A percentile compares a stretch with the other conserved stretches of the same genome.
phyloP scores from a whole-genome alignment of 1,140 invertebrate species.

The Calephelis nemesis region DNA sequence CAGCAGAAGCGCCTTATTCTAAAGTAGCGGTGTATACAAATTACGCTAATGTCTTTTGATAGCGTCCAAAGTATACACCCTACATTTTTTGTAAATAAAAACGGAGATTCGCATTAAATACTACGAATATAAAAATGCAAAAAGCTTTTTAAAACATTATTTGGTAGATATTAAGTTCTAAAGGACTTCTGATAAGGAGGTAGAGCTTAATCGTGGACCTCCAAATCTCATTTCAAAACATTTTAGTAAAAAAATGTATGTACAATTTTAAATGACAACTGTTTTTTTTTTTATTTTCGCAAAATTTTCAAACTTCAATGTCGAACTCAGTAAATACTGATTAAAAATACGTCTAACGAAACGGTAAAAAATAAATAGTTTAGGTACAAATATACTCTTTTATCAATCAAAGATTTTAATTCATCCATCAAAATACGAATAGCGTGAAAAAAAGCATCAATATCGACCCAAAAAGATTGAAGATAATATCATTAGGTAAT shows the following conservation, averaged over 20 bases:
- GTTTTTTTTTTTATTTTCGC: no score
- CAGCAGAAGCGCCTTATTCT: conserved; percentile 9
- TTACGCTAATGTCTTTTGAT: background rate
- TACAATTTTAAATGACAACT: background rate
- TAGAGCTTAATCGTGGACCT: background rate
- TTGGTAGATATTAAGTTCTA: conserved; percentile 12
- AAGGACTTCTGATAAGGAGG: background rate
- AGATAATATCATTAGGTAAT: conserved; percentile 12
- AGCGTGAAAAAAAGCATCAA: no score
- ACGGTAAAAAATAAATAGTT: no score
- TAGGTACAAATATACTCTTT: no score
- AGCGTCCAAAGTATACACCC: background rate
- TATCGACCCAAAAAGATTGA: no score
- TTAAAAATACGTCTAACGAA: no score
- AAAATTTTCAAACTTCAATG: no score
- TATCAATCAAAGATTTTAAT: no score
- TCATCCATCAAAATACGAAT: no score
- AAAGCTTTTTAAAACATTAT: conserved; percentile 8
- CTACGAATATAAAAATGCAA: conserved; percentile 19
- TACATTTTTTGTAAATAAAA: conserved; percentile 13
- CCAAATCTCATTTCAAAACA: background rate
- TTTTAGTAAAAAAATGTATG: background rate
- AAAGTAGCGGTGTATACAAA: background rate
- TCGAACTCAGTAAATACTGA: no score
- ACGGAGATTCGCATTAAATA: conserved; percentile 19